These are phyloP conservation scores for Metaphire vulgaris DNA, from an alignment of 1,140 invertebrate genomes.

Conservation along the genomic window DNA sequence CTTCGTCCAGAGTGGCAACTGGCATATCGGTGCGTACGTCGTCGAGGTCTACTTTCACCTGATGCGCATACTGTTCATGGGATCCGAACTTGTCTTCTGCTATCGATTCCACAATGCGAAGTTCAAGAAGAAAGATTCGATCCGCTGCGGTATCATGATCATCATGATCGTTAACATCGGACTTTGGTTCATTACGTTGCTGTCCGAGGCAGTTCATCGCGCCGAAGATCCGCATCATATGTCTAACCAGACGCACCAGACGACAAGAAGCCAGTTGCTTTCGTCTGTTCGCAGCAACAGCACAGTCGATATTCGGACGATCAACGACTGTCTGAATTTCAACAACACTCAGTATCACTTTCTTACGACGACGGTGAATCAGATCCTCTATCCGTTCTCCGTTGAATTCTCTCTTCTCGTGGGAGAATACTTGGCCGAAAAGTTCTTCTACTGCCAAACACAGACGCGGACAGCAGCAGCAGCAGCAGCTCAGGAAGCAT, in stretches of 20 bases:
- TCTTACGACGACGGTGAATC: too few relatives aligned
- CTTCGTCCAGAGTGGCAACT: background rate
- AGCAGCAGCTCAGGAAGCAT: background rate
- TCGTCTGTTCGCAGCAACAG: too few relatives aligned
- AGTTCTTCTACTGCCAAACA: background rate
- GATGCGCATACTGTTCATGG: background rate
- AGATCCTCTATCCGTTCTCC: background rate
- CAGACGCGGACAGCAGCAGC: background rate
- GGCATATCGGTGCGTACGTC: background rate
- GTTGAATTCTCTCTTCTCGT: background rate
- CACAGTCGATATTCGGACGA: too few relatives aligned
- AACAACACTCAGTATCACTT: too few relatives aligned
- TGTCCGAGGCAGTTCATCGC: background rate
- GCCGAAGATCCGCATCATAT: too few relatives aligned
- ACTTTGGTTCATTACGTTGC: background rate
- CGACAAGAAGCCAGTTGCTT: too few relatives aligned
- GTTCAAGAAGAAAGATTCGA: background rate
- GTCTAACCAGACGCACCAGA: too few relatives aligned
- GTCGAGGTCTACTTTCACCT: background rate
- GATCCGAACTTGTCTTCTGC: background rate
- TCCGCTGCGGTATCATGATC: background rate
- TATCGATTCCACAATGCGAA: background rate
- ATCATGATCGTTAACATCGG: background rate
- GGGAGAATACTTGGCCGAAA: background rate
- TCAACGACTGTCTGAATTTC: too few relatives aligned